Evolutionary conservation across 35 echinoderm and acorn worm species (phyloP).

Genomic region (Apostichopus parvimensis): DNA sequence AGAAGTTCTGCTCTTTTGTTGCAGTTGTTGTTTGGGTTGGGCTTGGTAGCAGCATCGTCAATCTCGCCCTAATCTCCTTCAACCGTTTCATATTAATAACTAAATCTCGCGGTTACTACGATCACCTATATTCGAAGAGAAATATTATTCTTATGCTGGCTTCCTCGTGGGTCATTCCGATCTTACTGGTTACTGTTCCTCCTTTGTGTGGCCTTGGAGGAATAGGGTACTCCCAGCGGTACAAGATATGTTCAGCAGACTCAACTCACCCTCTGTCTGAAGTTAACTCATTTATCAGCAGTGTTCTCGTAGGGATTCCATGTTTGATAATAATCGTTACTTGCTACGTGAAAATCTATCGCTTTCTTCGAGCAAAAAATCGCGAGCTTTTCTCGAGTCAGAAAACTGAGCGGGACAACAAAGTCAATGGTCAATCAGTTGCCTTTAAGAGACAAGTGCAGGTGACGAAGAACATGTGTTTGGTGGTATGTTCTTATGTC

Average conservation of each 20-base stretch:
- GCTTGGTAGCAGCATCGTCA: conserved; percentile 35
- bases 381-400: not conserved
- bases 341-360: not conserved
- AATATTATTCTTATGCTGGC: not conserved
- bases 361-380: not conserved
- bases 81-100: conserved; percentile 67
- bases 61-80: conserved; percentile 54
- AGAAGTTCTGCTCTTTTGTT: not conserved
- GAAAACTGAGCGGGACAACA: not conserved
- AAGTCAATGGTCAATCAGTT: not conserved
- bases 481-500: conserved; percentile 33
- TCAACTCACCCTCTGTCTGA: not conserved
- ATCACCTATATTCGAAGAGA: not conserved
- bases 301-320: not conserved
- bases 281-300: not conserved
- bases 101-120: not conserved
- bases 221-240: not conserved
- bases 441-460: conserved; percentile 7
- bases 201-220: not conserved
- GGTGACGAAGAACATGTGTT: conserved; percentile 7
- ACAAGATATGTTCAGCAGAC: not conserved
- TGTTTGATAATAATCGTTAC: not conserved
- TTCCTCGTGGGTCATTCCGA: not conserved
- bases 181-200: not conserved
- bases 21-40: too few species aligned